A percentile compares a stretch with the other conserved stretches of the same genome.
phyloP scores from a whole-genome alignment of 2,113 vertebrate genomes.

The Baryphthengus martii region DNA sequence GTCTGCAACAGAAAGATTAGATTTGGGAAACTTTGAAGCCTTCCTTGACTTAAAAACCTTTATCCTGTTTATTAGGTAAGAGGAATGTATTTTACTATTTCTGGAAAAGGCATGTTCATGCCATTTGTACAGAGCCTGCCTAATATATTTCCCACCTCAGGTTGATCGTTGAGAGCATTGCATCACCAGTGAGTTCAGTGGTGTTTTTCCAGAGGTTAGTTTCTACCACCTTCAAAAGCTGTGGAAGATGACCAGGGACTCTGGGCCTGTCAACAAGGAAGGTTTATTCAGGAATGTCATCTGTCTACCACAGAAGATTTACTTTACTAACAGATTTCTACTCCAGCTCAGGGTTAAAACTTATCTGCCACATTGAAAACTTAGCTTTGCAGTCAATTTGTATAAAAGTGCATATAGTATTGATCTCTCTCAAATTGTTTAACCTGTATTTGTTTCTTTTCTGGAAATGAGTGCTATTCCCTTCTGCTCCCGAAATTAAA shows the following conservation, averaged over 20 bases:
- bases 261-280: not conserved
- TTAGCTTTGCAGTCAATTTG: not conserved
- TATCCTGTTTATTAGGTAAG: not conserved
- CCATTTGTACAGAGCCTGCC: not conserved
- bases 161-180: not conserved
- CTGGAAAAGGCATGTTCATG: accelerated
- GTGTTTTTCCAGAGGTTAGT: not conserved
- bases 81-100: not conserved
- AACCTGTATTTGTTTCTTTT: not conserved
- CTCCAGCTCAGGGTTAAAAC: not conserved
- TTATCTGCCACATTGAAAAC: not conserved
- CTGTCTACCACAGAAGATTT: not conserved
- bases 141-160: not conserved
- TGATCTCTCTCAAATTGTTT: not conserved
- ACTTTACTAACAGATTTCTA: not conserved
- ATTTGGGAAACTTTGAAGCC: not conserved
- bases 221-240: not conserved
- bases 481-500: not conserved
- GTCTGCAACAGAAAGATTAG: not conserved
- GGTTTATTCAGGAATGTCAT: not conserved
- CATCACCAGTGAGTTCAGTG: not conserved
- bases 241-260: not conserved
- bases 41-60: not conserved
- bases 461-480: not conserved
- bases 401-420: not conserved